These are phyloP conservation scores for Rhogogaster chlorosoma DNA, from an alignment of 2,888 invertebrate genomes.

Conservation along the genomic window DNA sequence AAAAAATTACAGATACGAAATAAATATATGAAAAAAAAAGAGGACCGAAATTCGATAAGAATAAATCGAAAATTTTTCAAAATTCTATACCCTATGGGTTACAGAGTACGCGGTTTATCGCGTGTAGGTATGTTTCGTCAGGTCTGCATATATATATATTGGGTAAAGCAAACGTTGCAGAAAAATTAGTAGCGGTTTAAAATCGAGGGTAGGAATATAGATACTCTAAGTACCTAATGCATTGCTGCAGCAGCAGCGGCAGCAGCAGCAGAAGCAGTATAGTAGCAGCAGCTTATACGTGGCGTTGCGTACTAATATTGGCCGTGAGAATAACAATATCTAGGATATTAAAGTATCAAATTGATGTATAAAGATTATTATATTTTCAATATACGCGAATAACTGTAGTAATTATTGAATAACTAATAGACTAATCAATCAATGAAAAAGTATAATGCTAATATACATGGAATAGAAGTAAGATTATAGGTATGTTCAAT, in stretches of 20 bases:
- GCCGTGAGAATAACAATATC: background rate
- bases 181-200: background rate
- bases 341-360: too few species aligned
- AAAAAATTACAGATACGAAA: background rate
- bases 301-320: background rate
- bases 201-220: background rate
- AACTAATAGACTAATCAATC: background rate
- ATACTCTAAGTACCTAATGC: background rate
- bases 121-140: background rate
- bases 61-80: background rate
- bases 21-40: background rate
- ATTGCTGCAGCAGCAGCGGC: background rate
- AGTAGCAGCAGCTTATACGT: background rate
- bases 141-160: background rate
- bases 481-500: too few species aligned
- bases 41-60: background rate
- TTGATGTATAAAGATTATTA: too few species aligned
- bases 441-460: background rate
- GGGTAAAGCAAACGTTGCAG: background rate
- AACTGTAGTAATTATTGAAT: too few species aligned
- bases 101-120: background rate
- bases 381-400: too few species aligned
- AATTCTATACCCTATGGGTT: background rate
- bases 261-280: background rate
- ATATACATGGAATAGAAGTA: too few species aligned